phyloP scores from a whole-genome alignment of 2,113 vertebrate species.

The Abramis brama region DNA sequence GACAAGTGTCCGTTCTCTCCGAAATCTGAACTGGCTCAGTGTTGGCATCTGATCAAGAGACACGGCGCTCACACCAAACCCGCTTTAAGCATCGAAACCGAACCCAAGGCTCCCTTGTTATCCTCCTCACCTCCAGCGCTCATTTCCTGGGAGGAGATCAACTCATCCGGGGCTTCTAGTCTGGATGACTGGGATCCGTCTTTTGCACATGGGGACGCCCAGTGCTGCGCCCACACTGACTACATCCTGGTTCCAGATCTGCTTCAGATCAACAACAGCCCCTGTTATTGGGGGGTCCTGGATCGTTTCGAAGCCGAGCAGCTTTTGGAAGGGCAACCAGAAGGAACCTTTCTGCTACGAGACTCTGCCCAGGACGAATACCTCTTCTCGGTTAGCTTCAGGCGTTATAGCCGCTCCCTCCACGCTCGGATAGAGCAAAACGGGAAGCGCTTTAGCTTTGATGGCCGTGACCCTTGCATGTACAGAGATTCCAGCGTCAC shows the following conservation, averaged over 20 bases:
- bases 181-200: slow-evolving; percentile 89
- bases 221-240: slow-evolving; percentile 79
- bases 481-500: slow-evolving; percentile 93
- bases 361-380: slow-evolving; percentile 97
- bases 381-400: slow-evolving; percentile 96
- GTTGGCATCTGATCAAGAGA: slow-evolving; percentile 94
- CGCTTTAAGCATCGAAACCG: slow-evolving; percentile 71
- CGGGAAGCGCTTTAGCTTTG: slow-evolving; percentile 96
- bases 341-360: slow-evolving; percentile 92
- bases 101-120: slow-evolving; percentile 68
- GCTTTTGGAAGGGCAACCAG: slow-evolving; percentile 92
- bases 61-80: slow-evolving; percentile 77
- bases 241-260: slow-evolving; percentile 93
- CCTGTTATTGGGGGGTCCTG: slow-evolving; percentile 96
- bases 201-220: slow-evolving; percentile 70
- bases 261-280: slow-evolving; percentile 94
- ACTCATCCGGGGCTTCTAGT: slow-evolving; percentile 65
- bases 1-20: slow-evolving; percentile 95
- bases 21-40: slow-evolving; percentile 88
- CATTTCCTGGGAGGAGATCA: slow-evolving; percentile 75
- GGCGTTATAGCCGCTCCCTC: slow-evolving; percentile 95
- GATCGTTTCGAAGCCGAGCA: slow-evolving; percentile 95
- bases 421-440: slow-evolving; percentile 96
- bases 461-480: slow-evolving; percentile 94
- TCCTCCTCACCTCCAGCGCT: slow-evolving; percentile 70